Evolutionary conservation across 2,113 vertebrate genomes (phyloP).

Genomic region (Mesocricetus auratus): DNA sequence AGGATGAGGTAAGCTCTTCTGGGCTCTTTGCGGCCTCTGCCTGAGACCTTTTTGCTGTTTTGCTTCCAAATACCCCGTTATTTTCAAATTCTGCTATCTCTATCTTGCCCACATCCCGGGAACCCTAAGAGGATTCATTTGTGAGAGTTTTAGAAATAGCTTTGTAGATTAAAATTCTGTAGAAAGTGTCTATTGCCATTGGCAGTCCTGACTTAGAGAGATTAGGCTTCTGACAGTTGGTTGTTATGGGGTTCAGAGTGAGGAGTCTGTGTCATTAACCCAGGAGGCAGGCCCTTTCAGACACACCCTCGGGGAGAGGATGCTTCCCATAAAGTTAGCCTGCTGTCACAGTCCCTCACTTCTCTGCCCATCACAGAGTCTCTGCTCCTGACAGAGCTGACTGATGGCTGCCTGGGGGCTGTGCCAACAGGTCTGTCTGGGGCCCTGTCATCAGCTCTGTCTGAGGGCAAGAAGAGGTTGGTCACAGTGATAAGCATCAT

Average conservation of each 20-base stretch:
- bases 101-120: slow-evolving; percentile 49
- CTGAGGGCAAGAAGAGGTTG: background rate
- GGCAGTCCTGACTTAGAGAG: slow-evolving; percentile 64
- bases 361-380: background rate
- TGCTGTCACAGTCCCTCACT: background rate
- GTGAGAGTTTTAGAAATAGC: slow-evolving; percentile 66
- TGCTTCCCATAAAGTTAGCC: background rate
- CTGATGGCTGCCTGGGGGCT: background rate
- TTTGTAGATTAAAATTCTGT: slow-evolving; percentile 72
- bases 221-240: slow-evolving; percentile 63
- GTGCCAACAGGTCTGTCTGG: background rate
- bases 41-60: background rate
- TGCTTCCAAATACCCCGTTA: slow-evolving; percentile 46
- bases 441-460: background rate
- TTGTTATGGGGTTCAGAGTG: background rate
- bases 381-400: background rate
- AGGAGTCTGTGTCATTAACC: background rate
- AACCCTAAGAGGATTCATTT: slow-evolving; percentile 70
- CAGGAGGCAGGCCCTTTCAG: background rate
- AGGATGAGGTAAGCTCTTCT: background rate
- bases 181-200: slow-evolving; percentile 31
- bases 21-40: background rate
- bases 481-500: background rate
- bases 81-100: slow-evolving; percentile 61
- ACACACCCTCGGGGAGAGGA: background rate